phyloP scores from a whole-genome alignment of 2,113 vertebrate species.

The Uropsilus gracilis region DNA sequence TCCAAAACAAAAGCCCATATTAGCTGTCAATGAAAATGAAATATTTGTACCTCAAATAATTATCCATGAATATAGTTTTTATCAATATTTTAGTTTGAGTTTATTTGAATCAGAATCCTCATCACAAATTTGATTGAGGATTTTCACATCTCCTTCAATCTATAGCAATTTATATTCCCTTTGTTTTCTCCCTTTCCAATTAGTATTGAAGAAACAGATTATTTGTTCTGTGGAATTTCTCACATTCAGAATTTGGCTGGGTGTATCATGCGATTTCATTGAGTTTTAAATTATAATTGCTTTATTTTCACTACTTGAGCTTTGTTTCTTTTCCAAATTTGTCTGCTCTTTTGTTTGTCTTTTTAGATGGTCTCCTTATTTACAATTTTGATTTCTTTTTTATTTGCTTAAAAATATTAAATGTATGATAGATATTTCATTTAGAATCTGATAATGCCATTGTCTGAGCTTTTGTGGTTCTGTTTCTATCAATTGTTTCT shows the following conservation, averaged over 20 bases:
- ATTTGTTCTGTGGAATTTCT: conserved; percentile 11
- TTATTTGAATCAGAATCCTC: background rate
- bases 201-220: conserved; percentile 32
- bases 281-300: conserved; percentile 26
- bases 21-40: conserved; percentile 9
- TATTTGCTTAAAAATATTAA: conserved; percentile 22
- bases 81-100: background rate
- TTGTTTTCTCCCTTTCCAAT: background rate
- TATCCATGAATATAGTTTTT: background rate
- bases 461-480: background rate
- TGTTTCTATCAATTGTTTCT: conserved; percentile 27
- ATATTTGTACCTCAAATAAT: background rate
- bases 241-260: background rate
- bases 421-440: background rate
- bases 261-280: background rate
- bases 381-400: background rate
- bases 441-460: background rate
- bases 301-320: background rate
- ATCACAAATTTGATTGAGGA: background rate
- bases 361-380: background rate
- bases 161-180: background rate
- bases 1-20: conserved; percentile 24
- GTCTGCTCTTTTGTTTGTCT: background rate
- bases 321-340: conserved; percentile 48
- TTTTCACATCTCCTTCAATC: background rate